Evolutionary conservation across 1,140 invertebrate species (phyloP), one percentile per base, ranked within the genome.

Genomic region (Pseudobourletiella spinata): DNA sequence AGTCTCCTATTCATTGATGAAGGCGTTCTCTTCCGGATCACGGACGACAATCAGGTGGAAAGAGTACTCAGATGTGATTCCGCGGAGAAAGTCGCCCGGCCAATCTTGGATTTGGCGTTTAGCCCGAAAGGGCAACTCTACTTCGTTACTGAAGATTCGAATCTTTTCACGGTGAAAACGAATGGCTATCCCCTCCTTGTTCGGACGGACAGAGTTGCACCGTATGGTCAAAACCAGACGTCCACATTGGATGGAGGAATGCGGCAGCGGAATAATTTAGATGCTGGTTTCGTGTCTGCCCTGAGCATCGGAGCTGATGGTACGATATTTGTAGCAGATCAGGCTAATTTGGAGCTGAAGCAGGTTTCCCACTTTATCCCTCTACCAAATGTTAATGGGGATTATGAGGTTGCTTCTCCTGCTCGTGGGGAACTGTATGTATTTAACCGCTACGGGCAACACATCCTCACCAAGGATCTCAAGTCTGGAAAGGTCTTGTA

Each of bases 1-100:
- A 87, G 89, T 0, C 77, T 98, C 1, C 91, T 97, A 73, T 95
- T 98, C 69, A 88, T 98, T 51, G 95, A 98, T 72, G 92, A 97
- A 72, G 83, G 91, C 63, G 82, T 97, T 2, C 88, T 98, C 0
- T 77, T 96, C 39, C 91, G 94, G 74, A 77, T 98, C 43, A 95
- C 92, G 1, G 85, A 86, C 32, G 91, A 94, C 71, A 83, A 90
- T 79, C 92, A 93, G 76, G 67, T 82, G 15, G 74, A 78, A 28
- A 74, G 95, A 0, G 86, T 95, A 2, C 91, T 93, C 95, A 74
- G 97, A 92, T 73, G 76, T 76, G 24, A 66, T 57, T 80, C 59
- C 73, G 80, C 43, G 76, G 73, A 50, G 61, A 61, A 54, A 48
- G 35, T 64, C 1, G 42, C 30, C 6, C 50, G 68, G 6, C 63